Conservation (phyloP, 2,888 invertebrate genomes). For the Pardosa pseudoannulata region DNA sequence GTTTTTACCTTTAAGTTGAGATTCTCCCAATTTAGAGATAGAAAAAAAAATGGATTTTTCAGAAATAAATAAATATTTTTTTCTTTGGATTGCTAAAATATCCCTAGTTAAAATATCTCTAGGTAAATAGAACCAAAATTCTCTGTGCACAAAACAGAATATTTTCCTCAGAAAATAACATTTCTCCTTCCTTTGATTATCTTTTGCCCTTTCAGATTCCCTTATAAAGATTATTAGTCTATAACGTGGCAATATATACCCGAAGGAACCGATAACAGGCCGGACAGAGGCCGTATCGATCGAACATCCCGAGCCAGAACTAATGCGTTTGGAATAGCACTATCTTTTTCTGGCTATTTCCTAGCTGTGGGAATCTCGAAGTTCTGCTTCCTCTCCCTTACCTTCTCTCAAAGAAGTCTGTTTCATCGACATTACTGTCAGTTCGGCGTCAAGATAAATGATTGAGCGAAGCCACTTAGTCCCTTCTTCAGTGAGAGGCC, state of each 20-base stretch:
- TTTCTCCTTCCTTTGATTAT: neutral
- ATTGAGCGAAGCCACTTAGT: constrained; percentile 21
- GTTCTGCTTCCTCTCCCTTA: neutral
- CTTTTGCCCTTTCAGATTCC: neutral
- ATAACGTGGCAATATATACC: constrained; percentile 16
- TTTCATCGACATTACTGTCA: constrained; percentile 50
- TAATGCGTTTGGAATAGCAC: constrained; percentile 63
- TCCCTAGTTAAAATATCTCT: no score
- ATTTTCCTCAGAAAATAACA: neutral
- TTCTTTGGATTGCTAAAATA: no score
- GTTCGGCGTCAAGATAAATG: neutral
- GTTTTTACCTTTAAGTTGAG: no score
- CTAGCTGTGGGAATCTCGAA: neutral
- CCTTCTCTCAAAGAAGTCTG: neutral
- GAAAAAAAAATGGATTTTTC: no score
- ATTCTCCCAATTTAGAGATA: no score
- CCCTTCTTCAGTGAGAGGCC: neutral
- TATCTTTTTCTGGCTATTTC: constrained; percentile 60
- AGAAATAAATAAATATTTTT: no score
- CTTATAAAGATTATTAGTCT: neutral
- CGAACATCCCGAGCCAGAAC: constrained; percentile 13
- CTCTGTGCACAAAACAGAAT: no score
- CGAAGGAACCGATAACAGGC: neutral
- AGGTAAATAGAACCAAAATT: no score
- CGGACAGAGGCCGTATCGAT: constrained; percentile 41